Percentiles rank a stretch among this genome's conserved stretches.
phyloP scores from a whole-genome alignment of 2,797 vertebrate species.

The Rhabdomys pumilio region DNA sequence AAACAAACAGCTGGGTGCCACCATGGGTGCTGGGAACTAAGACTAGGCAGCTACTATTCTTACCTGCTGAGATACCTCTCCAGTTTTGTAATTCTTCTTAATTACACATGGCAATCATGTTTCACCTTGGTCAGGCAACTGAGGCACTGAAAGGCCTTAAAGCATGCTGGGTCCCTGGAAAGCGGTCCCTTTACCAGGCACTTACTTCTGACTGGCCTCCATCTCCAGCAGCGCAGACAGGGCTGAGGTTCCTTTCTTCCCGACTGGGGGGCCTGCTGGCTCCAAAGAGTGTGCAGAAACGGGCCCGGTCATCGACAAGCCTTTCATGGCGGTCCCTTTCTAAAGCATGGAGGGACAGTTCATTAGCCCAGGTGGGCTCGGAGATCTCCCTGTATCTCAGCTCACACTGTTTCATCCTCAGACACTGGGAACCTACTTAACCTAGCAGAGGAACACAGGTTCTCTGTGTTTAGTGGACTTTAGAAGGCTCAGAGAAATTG shows the following conservation, averaged over 20 bases:
- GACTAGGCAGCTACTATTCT: neutral
- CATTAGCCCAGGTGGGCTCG: neutral
- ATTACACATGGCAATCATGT: neutral
- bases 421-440: neutral
- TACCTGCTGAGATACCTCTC: neutral
- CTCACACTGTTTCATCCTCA: neutral
- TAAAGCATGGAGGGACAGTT: conserved; percentile 82
- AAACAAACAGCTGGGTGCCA: neutral
- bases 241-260: conserved; percentile 97
- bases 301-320: conserved; percentile 93
- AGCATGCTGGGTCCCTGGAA: neutral
- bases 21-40: neutral
- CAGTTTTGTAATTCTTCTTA: neutral
- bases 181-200: conserved; percentile 23
- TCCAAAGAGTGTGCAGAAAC: conserved; percentile 93
- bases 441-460: neutral
- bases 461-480: neutral
- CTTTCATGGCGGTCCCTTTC: conserved; percentile 96
- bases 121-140: neutral
- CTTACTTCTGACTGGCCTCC: conserved; percentile 98
- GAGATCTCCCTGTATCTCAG: accelerated
- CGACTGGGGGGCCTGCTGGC: conserved; percentile 92
- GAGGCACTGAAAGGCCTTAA: neutral
- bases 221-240: conserved; percentile 96
- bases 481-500: neutral